Base-by-base conservation (phyloP, 2,888 invertebrate species). In the Thalpophila matura region DNA sequence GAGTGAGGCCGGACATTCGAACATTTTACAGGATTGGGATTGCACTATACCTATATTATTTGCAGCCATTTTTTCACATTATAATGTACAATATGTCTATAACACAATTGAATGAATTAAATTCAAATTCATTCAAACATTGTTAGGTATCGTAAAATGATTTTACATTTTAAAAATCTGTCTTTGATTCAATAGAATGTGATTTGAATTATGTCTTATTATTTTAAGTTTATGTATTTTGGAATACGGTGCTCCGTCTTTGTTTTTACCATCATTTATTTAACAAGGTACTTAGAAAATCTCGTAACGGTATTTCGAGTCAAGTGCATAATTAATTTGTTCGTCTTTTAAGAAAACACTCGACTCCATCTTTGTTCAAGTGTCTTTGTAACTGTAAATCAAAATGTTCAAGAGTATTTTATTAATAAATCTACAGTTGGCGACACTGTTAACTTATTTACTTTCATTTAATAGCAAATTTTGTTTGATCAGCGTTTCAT, bases 351-450 rank as follows among this genome's bases (percentile, higher is more conserved):
- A 24, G 45, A 20, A 27, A 47, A 57, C 42, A 60, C 56, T 59
- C 6, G 14, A 55, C 16, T 45, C 14, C 37, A 56, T 45, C 38
- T 59, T 53, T 20, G 37, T 57, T 45, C 26, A 50, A 63, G 43
- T 55, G 57, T 46, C 46, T 53, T 53, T 35, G 43, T 42, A 35
- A 46, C 40, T 10, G 56, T 57, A 45, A 57, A 66, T 72, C 27
- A 58, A 72, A n/a, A 60, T 35, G 24, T 38, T 59, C 12, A 46
- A 55, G 42, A 26, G 26, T 33, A 7, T 43, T 60, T 56, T 29
- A n/a, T n/a, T 22, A 31, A 20, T 31, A 40, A 37, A 49, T 47
- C 6, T 50, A 40, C 45, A 55, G 54, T 31, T 33, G 20, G 9
- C 10, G 29, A 14, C n/a, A 4, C 5, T 29, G 22, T 42, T 63